Base-by-base conservation (phyloP, 2,888 invertebrate species). In the Cheilosia vernalis region DNA sequence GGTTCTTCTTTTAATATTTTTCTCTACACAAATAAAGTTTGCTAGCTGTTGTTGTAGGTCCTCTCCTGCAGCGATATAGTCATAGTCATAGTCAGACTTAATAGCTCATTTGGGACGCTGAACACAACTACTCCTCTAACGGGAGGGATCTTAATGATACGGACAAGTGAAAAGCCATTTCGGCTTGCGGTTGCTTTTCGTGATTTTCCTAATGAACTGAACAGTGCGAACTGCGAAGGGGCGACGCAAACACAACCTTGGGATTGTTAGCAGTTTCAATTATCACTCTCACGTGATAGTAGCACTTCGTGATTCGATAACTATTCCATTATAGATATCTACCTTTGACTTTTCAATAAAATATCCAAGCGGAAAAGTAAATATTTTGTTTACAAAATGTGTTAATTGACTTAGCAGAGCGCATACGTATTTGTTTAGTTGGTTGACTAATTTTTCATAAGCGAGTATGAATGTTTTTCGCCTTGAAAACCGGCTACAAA, bases 351-450 rank as follows among this genome's bases (percentile, higher is more conserved):
- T 61, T 61, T 51, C 53, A 17, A 42, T 21, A 21, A 21, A 24
- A 24, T 27, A 42, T 30, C 53, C 19, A 53, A 61, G 19, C 44
- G 24, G 24, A 55, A 55, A 37, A 33, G 60, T 51, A 69, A 77
- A 77, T 69, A 61, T 33, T 55, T 17, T 44, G 15, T 27, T 51
- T 13, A 15, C 13, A 21, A 55, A 63, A 70, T 49, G 67, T 70
- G 78, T 21, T 78, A 78, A 78, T 78, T 70, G 78, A 70, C 56
- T 70, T 63, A 77, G 69, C 69, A 69, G 67, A 78, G 69, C 69
- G 60, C 42, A 44, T 42, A 44, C 60, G 64, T 37, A 21, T 27
- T 17, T 6, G 47, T 37, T 58, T 51, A 72, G 40, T 21, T 61
- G 60, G 40, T 72, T 60, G 40, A 60, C 24, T 51, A 60, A 61